A percentile compares a stretch with the other conserved stretches of the same genome.
Evolutionary conservation across 2,888 invertebrate species (phyloP).

Genomic region (Lepidochrysops patricia): DNA sequence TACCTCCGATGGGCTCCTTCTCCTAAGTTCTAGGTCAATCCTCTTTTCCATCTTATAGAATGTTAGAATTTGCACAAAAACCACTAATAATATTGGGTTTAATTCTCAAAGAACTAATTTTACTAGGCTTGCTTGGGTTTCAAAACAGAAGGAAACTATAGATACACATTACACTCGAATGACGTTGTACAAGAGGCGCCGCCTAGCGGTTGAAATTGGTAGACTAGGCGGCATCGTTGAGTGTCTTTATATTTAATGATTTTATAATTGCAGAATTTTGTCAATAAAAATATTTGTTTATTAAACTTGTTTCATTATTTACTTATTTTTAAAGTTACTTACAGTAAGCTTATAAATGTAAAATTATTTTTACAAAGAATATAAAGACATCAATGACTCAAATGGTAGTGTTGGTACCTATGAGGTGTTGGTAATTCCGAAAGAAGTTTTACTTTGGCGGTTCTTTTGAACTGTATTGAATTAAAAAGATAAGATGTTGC

Average conservation of each 20-base stretch:
- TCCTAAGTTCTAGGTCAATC: constrained; percentile 95
- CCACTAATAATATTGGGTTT: constrained; percentile 46
- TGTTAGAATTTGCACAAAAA: constrained; percentile 42
- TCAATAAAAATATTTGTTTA: neutral
- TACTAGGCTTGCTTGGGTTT: constrained; percentile 75
- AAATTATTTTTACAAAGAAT: neutral
- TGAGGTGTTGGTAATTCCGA: neutral
- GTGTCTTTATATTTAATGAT: constrained; percentile 26
- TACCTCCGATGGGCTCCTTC: constrained; percentile 92
- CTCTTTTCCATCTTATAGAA: constrained; percentile 89
- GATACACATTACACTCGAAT: constrained; percentile 62
- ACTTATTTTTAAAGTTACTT: neutral
- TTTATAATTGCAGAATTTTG: constrained; percentile 2
- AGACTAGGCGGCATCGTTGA: constrained; percentile 49
- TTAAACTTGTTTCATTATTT: neutral
- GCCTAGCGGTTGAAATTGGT: constrained; percentile 48
- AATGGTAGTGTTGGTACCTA: neutral
- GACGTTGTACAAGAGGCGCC: constrained; percentile 66
- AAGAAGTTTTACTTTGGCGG: neutral
- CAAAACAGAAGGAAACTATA: constrained; percentile 76
- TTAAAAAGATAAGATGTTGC: too few relatives aligned
- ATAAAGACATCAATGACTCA: neutral
- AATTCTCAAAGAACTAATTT: constrained; percentile 61
- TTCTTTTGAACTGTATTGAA: neutral
- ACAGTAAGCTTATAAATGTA: neutral